Percentiles rank a stretch among this genome's conserved stretches.
These are phyloP conservation scores for Mesitornis unicolor DNA, from an alignment of 2,113 vertebrate species.

Conservation along the genomic window DNA sequence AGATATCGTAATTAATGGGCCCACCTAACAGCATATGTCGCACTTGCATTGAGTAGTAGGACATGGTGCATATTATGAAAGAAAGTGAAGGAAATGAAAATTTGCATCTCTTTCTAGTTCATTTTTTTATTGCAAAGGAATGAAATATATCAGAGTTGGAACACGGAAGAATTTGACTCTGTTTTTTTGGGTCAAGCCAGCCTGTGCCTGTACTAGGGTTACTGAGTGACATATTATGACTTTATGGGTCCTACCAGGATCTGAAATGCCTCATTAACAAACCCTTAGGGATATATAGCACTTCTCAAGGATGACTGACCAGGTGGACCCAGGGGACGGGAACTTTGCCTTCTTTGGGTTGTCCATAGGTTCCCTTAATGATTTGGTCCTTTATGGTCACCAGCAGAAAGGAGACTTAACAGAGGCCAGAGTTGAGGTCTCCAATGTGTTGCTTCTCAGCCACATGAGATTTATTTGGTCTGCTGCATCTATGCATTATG, in stretches of 20 bases:
- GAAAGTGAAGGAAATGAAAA: constrained; percentile 27
- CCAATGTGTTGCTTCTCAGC: neutral
- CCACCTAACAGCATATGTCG: constrained; percentile 11
- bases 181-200: neutral
- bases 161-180: neutral
- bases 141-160: neutral
- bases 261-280: neutral
- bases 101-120: constrained; percentile 27
- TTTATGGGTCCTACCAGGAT: neutral
- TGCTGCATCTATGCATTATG: neutral
- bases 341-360: neutral
- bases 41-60: neutral
- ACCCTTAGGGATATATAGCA: neutral
- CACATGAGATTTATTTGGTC: neutral
- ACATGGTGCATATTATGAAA: constrained; percentile 1
- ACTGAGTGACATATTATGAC: neutral
- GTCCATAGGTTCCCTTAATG: neutral
- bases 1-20: constrained; percentile 36
- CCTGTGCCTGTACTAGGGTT: neutral
- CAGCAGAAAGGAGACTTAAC: neutral
- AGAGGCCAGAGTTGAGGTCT: neutral
- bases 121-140: neutral
- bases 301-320: neutral
- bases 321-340: neutral
- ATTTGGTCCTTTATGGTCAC: neutral